Conservation (phyloP, 2,113 vertebrate genomes). For the Camelus bactrianus region DNA sequence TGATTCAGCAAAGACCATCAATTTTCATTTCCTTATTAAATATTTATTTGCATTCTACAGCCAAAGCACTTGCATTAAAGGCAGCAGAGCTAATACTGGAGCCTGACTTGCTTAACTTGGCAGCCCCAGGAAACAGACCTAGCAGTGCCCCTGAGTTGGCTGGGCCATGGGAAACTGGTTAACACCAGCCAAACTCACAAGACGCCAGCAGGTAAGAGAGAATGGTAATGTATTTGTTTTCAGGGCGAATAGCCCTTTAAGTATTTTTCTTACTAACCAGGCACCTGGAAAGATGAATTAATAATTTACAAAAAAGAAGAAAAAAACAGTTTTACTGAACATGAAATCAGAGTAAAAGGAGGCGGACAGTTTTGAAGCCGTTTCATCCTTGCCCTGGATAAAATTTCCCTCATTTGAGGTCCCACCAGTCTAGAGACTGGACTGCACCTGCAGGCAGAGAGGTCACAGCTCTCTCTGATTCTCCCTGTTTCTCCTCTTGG, state of each 20-base stretch:
- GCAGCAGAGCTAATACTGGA: not conserved
- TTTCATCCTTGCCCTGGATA: not conserved
- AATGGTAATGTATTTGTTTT: slow-evolving; percentile 10
- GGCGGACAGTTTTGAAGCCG: not conserved
- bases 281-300: slow-evolving; percentile 10
- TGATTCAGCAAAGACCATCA: slow-evolving; percentile 18
- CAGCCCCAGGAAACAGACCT: not conserved
- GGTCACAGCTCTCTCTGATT: not conserved
- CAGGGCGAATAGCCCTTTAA: slow-evolving; percentile 1
- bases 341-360: slow-evolving; percentile 38
- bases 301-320: not conserved
- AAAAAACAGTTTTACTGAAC: slow-evolving; percentile 18
- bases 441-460: not conserved
- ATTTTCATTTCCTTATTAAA: slow-evolving; percentile 41
- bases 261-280: slow-evolving; percentile 27
- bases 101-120: not conserved
- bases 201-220: not conserved
- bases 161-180: not conserved
- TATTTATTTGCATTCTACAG: not conserved
- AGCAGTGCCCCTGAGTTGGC: not conserved
- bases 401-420: not conserved
- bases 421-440: not conserved
- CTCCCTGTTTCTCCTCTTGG: not conserved
- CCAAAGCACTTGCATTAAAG: not conserved
- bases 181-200: slow-evolving; percentile 17